Base-by-base conservation (phyloP, 2,888 invertebrate species). In the Acrocyrtus sp. region DNA sequence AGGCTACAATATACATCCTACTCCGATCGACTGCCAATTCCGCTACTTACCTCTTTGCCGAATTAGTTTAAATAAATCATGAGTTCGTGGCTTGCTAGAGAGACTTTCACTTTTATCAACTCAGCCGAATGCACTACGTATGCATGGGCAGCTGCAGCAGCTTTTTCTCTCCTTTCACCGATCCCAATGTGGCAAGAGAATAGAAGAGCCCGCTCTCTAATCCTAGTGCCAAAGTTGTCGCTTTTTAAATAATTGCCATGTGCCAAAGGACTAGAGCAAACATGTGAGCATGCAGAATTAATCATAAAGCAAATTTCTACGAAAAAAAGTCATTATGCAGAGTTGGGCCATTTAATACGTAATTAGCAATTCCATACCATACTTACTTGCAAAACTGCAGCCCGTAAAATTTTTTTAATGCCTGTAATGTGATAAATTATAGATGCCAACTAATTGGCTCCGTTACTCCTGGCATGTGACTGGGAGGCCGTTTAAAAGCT, bases 1-100 rank as follows among this genome's bases (percentile, higher is more conserved):
- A n/a, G n/a, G n/a, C n/a, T n/a, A n/a, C n/a, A n/a, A n/a, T n/a
- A n/a, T n/a, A n/a, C n/a, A n/a, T n/a, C n/a, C n/a, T n/a, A n/a
- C n/a, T n/a, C n/a, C n/a, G n/a, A n/a, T 51, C 45, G 53, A 60
- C 68, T 68, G 68, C 68, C 68, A 60, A 68, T 68, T 68, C 68
- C 53, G 54, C 60, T 60, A 68, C 68, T 68, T 68, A 53, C 68
- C 43, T 60, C 39, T 60, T 45, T 60, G 68, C 68, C 53, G 68
- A 68, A 68, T 68, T 68, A 68, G 68, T 68, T 68, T 60, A 68
- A 68, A 68, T 68, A 68, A 68, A 68, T 68, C 68, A 68, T 68
- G 68, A 68, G 68, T 54, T 53, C 21, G 45, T 34, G 34, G 34
- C 12, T 34, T 34, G 6, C 34, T 12, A 5, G 12, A 34, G 34